phyloP scores from a whole-genome alignment of 2,113 vertebrate genomes.

The Prunella himalayana region DNA sequence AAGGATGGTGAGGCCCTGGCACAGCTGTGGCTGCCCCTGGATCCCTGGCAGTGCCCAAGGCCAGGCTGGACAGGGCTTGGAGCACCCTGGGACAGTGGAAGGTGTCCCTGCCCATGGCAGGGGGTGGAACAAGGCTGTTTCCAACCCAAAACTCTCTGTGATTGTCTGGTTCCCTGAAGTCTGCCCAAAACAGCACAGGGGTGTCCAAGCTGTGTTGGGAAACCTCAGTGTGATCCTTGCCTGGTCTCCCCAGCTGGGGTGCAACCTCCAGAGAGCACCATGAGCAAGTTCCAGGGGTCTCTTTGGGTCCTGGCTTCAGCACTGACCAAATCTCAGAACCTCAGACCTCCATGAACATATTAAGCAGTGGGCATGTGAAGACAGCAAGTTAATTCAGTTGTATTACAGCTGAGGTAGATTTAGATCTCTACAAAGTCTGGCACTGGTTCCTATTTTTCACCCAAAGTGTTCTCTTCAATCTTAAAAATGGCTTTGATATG shows the following conservation, averaged over 20 bases:
- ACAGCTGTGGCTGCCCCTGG: neutral
- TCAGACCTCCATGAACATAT: neutral
- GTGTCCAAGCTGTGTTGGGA: rapidly evolving
- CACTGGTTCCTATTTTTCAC: slow-evolving; percentile 11
- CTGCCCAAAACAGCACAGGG: neutral
- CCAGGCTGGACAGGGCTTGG: rapidly evolving
- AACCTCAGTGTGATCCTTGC: neutral
- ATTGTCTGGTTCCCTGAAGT: neutral
- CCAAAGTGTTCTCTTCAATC: slow-evolving; percentile 5
- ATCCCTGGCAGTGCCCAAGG: neutral
- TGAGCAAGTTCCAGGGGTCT: neutral
- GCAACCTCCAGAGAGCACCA: neutral
- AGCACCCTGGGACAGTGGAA: rapidly evolving
- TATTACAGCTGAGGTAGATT: neutral
- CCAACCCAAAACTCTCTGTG: neutral
- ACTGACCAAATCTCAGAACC: neutral
- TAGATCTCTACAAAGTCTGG: neutral
- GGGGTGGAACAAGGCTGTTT: too few species aligned
- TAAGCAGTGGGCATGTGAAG: neutral
- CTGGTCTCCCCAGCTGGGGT: neutral
- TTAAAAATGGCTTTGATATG: slow-evolving; percentile 21
- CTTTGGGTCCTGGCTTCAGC: neutral
- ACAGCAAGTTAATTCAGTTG: neutral
- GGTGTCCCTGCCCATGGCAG: neutral
- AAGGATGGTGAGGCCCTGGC: neutral